Base-by-base conservation (phyloP, 35 echinoderm and acorn worm genomes). In the Ophioderma brevispina region DNA sequence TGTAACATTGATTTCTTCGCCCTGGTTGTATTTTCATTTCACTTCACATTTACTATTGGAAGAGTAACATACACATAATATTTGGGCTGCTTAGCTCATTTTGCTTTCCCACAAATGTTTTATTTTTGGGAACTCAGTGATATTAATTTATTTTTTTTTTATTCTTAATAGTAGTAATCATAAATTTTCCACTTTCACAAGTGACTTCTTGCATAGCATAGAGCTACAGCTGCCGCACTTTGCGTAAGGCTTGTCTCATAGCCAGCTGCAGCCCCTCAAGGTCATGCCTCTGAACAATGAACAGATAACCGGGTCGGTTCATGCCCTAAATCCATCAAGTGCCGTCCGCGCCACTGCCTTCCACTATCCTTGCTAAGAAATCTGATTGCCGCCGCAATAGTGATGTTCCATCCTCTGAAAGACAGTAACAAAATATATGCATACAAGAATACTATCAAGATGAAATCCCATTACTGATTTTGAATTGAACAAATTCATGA, bases 211-310 rank as follows among this genome's bases (percentile, higher is more conserved):
- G 93, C 40, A 99, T 75, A 35, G 97, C 90, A 86, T 99, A 92
- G 8, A 99, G 70, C 94, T 87, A 64, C 97, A 99, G 97, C 91
- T 90, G 94, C 97, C 80, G n/a, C n/a, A n/a, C n/a, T n/a, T 99
- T 99, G 23, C 97, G 77, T 21, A 99, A 77, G 1, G 97, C 94
- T 42, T 99, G 97, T 36, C 92, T 95, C 97, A 99, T 99, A 39
- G 97, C 97, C 32, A 99, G 70, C 80, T 90, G 82, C 13, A 99
- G 80, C 23, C 93, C 97, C 80, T 99, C 97, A 0, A 99, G 80
- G 84, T 99, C 97, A 79, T 99, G 93, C 30, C 94, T 87, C 41
- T 94, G 93, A 4, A 92, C 88, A 28, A 99, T 93, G 42, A 99
- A 99, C 0, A 82, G 41, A 90, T 95, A 93, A 17, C 92, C 91